These are phyloP conservation scores for Pararge aegeria DNA, from an alignment of 1,140 invertebrate genomes.

Conservation along the genomic window DNA sequence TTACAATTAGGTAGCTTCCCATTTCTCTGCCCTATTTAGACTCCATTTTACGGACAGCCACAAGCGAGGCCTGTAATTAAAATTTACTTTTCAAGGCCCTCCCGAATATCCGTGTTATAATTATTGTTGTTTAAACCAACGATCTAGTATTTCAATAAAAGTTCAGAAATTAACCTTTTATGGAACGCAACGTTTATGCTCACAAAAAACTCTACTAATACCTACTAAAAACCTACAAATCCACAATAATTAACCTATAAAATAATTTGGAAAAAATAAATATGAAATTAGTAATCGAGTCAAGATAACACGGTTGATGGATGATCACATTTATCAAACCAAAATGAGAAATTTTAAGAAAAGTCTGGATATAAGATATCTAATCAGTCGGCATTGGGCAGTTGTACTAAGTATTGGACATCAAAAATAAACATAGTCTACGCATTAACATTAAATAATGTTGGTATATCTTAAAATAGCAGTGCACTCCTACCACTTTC, in stretches of 20 bases:
- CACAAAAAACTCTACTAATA: too few species aligned
- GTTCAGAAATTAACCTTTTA: background rate
- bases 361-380: too few species aligned
- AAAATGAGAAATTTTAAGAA: too few species aligned
- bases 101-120: background rate
- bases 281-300: too few species aligned
- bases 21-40: constrained; percentile 79
- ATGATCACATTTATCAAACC: too few species aligned
- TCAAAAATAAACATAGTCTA: background rate
- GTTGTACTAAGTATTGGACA: too few species aligned
- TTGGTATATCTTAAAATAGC: background rate
- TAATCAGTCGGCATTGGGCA: too few species aligned
- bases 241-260: too few species aligned
- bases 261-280: too few species aligned
- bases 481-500: constrained; percentile 5
- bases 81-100: constrained; percentile 66
- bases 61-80: constrained; percentile 67
- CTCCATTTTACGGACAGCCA: constrained; percentile 71
- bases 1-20: constrained; percentile 79
- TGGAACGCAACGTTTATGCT: too few species aligned
- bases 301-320: too few species aligned
- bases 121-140: constrained; percentile 3
- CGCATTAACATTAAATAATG: background rate
- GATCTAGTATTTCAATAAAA: background rate
- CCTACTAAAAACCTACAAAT: too few species aligned